Conservation (phyloP, 1,140 invertebrate genomes). For the Tenebrio molitor region DNA sequence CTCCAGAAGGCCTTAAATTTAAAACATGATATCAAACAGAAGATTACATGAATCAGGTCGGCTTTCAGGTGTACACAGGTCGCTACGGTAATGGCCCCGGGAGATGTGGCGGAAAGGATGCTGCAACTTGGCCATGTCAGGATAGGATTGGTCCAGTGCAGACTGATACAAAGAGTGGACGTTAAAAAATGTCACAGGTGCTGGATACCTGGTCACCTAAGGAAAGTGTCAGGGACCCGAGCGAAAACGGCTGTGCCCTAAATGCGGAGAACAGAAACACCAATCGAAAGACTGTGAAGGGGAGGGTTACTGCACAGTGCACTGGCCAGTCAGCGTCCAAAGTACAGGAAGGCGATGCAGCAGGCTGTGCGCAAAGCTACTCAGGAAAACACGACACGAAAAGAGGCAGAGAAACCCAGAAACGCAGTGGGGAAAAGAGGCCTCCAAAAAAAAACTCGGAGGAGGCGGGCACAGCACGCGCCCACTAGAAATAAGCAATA, state of each 20-base stretch:
- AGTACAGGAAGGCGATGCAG: too few relatives aligned
- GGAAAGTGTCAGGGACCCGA: conserved; percentile 38
- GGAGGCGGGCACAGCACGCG: too few relatives aligned
- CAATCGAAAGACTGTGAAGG: conserved; percentile 24
- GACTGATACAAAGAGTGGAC: conserved; percentile 24
- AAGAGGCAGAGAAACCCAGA: too few relatives aligned
- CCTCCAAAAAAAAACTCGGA: too few relatives aligned
- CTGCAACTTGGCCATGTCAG: background rate
- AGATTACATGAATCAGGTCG: background rate
- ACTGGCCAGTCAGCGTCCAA: too few relatives aligned
- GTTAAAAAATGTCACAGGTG: conserved; percentile 47
- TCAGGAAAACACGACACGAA: too few relatives aligned
- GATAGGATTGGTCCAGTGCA: conserved; percentile 43
- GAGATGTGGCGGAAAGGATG: background rate
- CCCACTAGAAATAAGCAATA: too few relatives aligned
- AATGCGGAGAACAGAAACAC: conserved; percentile 48
- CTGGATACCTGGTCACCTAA: conserved; percentile 43
- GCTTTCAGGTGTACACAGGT: conserved; percentile 1
- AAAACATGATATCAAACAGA: background rate
- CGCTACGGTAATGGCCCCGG: conserved; percentile 29
- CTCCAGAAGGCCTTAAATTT: background rate
- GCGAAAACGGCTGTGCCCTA: conserved; percentile 22
- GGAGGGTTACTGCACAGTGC: background rate
- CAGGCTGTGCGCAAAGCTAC: too few relatives aligned
- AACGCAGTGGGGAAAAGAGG: too few relatives aligned